These are phyloP conservation scores for Hypotaenidia philippensis DNA, from an alignment of 2,797 vertebrate species.

Conservation along the genomic window DNA sequence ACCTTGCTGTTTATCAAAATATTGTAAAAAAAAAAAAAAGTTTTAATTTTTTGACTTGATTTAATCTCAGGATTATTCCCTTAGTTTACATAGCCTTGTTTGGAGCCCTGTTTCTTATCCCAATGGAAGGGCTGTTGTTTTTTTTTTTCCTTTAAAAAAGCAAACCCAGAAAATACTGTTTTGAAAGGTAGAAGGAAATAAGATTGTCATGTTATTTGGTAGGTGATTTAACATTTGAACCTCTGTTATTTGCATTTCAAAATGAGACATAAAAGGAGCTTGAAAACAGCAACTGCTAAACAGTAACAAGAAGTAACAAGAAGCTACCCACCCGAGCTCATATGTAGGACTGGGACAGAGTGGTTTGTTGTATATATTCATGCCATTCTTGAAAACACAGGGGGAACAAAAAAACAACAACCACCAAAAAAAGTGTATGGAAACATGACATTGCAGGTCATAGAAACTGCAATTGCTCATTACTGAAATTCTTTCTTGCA, in stretches of 20 bases:
- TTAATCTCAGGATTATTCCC: not conserved
- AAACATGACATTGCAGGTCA: not conserved
- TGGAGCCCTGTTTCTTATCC: not conserved
- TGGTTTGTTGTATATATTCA: not conserved
- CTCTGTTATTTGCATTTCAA: constrained; percentile 64
- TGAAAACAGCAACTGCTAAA: constrained; percentile 34
- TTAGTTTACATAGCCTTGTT: not conserved
- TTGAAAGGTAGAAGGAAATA: constrained; percentile 34
- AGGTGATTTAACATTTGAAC: constrained; percentile 32
- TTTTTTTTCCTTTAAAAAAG: not conserved
- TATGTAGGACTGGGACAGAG: not conserved
- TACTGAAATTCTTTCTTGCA: not conserved
- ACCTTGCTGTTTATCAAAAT: not conserved
- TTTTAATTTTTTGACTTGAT: not conserved
- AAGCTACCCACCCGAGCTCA: not conserved
- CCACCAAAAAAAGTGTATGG: not conserved
- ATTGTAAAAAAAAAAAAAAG: not conserved
- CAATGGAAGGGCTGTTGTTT: not conserved
- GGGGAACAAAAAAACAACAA: no score
- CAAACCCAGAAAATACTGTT: not conserved
- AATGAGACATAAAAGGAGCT: constrained; percentile 46
- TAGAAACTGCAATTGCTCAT: not conserved
- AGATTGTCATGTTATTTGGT: constrained; percentile 27
- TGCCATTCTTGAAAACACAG: not conserved
- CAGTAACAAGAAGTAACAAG: not conserved